Conservation (phyloP, 35 echinoderm and acorn worm genomes). For the Strongylocentrotus purpuratus region DNA sequence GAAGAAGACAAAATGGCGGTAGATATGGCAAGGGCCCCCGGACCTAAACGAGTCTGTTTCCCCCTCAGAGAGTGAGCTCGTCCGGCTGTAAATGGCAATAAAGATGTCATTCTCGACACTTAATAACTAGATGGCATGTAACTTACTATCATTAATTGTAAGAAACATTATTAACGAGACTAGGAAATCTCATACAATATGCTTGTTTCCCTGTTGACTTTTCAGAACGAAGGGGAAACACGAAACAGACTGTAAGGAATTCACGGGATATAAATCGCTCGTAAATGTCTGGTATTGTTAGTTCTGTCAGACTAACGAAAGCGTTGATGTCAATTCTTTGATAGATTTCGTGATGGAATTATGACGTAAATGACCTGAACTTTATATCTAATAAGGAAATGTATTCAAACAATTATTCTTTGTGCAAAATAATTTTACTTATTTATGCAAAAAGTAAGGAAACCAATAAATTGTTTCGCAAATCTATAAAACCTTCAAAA, state of each 20-base stretch:
- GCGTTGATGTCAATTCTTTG: not conserved
- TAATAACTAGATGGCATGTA: slow-evolving; percentile 12
- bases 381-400: not conserved
- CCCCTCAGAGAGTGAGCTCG: not conserved
- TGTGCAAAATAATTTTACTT: not conserved
- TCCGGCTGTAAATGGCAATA: slow-evolving; percentile 6
- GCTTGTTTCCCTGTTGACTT: not conserved
- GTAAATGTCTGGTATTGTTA: not conserved
- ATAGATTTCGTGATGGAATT: not conserved
- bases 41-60: not conserved
- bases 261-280: not conserved
- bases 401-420: not conserved
- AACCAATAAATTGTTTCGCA: not conserved
- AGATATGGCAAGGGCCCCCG: not conserved
- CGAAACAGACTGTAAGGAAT: not conserved
- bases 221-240: not conserved
- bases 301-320: not conserved
- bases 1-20: not conserved
- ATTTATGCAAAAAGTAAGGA: not conserved
- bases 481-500: not conserved
- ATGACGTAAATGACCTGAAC: not conserved
- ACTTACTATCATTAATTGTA: not conserved
- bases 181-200: not conserved
- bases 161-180: not conserved
- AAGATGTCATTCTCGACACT: not conserved